A percentile compares a stretch with the other conserved stretches of the same genome.
phyloP scores from a whole-genome alignment of 2,797 vertebrate genomes.

The Mus minutoides region DNA sequence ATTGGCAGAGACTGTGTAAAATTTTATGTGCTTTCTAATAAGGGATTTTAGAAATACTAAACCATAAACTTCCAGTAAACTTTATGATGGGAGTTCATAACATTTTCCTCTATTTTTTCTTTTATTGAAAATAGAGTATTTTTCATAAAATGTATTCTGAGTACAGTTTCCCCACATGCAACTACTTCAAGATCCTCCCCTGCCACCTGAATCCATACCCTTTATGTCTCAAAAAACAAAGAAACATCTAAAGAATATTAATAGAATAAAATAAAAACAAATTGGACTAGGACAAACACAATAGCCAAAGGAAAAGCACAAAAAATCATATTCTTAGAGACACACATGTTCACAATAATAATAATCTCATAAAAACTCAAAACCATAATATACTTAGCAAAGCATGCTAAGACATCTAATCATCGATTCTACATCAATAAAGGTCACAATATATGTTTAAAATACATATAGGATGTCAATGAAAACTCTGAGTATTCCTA shows the following conservation, averaged over 20 bases:
- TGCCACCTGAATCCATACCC: not conserved
- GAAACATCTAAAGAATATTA: not conserved
- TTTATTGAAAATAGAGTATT: not conserved
- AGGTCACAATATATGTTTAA: not conserved
- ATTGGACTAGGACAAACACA: not conserved
- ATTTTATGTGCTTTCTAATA: not conserved
- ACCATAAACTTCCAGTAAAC: not conserved
- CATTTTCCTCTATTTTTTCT: not conserved
- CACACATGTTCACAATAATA: not conserved
- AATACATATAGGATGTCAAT: not conserved
- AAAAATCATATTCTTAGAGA: not conserved
- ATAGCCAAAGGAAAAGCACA: not conserved
- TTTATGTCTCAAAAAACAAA: not conserved
- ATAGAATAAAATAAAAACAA: not conserved
- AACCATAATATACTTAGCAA: not conserved
- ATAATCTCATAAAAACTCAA: not conserved
- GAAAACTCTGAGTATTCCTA: not conserved
- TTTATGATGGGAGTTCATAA: not conserved
- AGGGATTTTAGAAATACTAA: not conserved
- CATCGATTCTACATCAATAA: not conserved
- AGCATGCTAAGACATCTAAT: not conserved
- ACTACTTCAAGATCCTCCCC: not conserved
- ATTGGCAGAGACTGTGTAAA: slow-evolving; percentile 27
- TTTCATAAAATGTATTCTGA: not conserved
- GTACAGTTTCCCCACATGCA: not conserved